Base-by-base conservation (phyloP, 2,113 vertebrate species). In the Colius striatus region DNA sequence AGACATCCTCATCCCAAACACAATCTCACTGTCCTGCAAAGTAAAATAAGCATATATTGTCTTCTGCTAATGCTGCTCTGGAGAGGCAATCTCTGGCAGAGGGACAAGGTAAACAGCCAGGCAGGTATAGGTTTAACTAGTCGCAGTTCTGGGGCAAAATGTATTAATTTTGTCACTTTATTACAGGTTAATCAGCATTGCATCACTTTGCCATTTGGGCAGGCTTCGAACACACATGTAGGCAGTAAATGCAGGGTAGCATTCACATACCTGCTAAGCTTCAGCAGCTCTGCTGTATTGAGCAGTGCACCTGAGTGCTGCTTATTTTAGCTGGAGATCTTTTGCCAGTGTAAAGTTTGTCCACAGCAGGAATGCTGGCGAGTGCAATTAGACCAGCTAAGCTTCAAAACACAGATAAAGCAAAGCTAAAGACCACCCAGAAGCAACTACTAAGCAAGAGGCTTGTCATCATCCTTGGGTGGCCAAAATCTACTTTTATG, bases 281-380 rank as follows among this genome's bases (percentile, higher is more conserved):
- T 71, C 61, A 73, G 19, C 29, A 58, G 36, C 43, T 58, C 26
- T 81, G 38, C 48, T 65, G 16, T 12, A 3, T 6, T 20, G 30
- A 29, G 43, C 1, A 23, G 20, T 11, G 43, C 55, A 89, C 81
- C 94, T 87, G 90, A 71, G 34, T 0, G 1, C 11, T 0, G 1
- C 11, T 54, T 15, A 38, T 57, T 92, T 54, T 70, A 89, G 66
- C 57, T n/a, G 47, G 8, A 36, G 11, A 57, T 41, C 47, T 23
- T 91, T n/a, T 45, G 34, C 55, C 62, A 84, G 41, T 11, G 36
- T 22, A 54, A 84, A 86, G 62, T 92, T 45, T 47, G 65, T 25
- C 34, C 45, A 10, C 68, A 71, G 61, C 0, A 0, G 65, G 84
- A 91, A 32, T 27, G 22, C 30, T 1, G 1, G 47, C 0, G 1